Evolutionary conservation across 2,888 invertebrate species (phyloP).

Genomic region (Tanypteryx hageni): DNA sequence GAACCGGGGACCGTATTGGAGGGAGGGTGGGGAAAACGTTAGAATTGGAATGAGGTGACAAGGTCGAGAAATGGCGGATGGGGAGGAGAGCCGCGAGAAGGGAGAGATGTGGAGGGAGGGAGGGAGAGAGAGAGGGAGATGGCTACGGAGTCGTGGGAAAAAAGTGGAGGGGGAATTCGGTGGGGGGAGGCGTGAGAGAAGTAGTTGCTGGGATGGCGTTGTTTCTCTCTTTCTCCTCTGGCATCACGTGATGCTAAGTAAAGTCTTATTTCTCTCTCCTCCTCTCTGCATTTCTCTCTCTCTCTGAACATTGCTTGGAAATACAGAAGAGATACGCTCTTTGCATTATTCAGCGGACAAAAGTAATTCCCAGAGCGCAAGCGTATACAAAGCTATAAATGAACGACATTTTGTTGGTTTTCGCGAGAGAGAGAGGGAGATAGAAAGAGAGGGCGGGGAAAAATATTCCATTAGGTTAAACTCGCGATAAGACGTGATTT

Average conservation of each 20-base stretch:
- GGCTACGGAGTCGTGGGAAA: not conserved
- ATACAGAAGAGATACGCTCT: conserved; percentile 32
- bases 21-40: not conserved
- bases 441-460: not conserved
- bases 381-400: conserved; percentile 19
- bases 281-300: not conserved
- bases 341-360: conserved; percentile 28
- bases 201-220: not conserved
- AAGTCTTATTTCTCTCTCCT: not conserved
- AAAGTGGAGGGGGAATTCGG: not conserved
- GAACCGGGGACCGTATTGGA: too few species aligned
- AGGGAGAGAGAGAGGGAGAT: not conserved
- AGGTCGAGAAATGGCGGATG: too few species aligned
- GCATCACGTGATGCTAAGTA: not conserved
- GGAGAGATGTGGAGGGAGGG: not conserved
- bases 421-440: not conserved
- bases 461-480: not conserved
- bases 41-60: not conserved
- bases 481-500: not conserved
- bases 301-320: not conserved
- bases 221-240: not conserved
- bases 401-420: conserved; percentile 24
- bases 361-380: not conserved
- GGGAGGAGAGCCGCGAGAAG: not conserved
- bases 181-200: not conserved